Percentiles rank a stretch among this genome's conserved stretches.
Conservation (phyloP, 2,888 invertebrate species). For the Lypha dubia region DNA sequence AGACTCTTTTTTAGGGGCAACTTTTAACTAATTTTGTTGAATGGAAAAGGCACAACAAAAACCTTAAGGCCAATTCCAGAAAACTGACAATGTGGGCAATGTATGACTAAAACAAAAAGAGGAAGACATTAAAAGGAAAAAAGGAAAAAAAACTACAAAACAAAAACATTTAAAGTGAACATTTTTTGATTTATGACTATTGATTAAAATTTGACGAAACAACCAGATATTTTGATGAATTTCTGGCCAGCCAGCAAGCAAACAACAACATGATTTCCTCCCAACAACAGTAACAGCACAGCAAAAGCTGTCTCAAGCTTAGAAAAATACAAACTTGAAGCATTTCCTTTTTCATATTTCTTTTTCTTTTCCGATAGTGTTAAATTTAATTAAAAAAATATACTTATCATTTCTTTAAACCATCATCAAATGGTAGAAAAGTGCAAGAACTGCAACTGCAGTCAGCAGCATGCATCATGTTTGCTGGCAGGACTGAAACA, state of each 20-base stretch:
- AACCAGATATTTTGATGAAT: constrained; percentile 55
- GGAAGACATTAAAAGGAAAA: constrained; percentile 2
- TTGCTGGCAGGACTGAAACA: constrained; percentile 31
- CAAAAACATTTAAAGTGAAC: constrained; percentile 57
- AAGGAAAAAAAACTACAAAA: not conserved
- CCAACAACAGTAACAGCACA: not conserved
- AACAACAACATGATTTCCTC: constrained; percentile 48
- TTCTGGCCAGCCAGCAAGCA: constrained; percentile 24
- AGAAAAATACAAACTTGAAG: constrained; percentile 20
- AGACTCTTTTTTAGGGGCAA: constrained; percentile 23
- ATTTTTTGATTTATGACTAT: constrained; percentile 80
- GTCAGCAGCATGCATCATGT: constrained; percentile 45
- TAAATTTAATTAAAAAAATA: constrained; percentile 70
- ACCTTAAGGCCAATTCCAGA: constrained; percentile 72
- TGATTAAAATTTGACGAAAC: constrained; percentile 76
- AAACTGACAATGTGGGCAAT: constrained; percentile 53
- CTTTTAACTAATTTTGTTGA: constrained; percentile 67
- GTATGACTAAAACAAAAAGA: constrained; percentile 25
- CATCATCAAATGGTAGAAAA: constrained; percentile 48
- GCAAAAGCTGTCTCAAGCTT: constrained; percentile 1
- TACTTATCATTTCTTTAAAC: constrained; percentile 64
- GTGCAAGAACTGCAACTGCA: constrained; percentile 26
- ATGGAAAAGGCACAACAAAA: constrained; percentile 44
- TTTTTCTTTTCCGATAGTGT: constrained; percentile 31
- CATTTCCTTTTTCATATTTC: constrained; percentile 40